These are phyloP conservation scores for Falco berigora DNA, from an alignment of 2,797 vertebrate genomes.

Conservation along the genomic window DNA sequence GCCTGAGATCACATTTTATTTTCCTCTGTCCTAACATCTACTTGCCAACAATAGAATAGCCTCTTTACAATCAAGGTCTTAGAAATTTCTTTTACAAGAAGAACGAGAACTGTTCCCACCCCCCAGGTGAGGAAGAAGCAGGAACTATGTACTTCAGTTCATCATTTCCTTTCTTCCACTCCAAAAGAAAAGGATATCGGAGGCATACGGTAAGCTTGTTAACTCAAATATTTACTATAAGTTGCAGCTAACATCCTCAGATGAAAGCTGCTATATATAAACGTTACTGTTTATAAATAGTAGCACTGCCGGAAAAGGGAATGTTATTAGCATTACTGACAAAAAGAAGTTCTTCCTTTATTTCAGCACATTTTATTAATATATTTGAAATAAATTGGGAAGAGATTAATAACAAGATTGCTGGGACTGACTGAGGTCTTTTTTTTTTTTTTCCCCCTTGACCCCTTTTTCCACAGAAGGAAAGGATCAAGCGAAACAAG, in stretches of 20 bases:
- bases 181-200: not conserved
- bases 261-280: not conserved
- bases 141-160: not conserved
- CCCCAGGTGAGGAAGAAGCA: not conserved
- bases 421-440: too few relatives aligned
- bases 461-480: not conserved
- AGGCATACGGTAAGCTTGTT: not conserved
- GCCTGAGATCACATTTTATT: not conserved
- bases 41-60: not conserved
- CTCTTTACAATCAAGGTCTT: not conserved
- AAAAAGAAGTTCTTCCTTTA: not conserved
- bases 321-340: not conserved
- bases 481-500: not conserved
- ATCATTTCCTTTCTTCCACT: not conserved
- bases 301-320: not conserved
- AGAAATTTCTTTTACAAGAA: not conserved
- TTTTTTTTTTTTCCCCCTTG: fast-evolving
- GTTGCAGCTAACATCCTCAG: not conserved
- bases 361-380: not conserved
- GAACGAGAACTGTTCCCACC: not conserved
- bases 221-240: not conserved
- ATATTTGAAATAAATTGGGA: not conserved
- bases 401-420: not conserved
- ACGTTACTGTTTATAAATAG: not conserved
- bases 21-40: not conserved